Base-by-base conservation (phyloP, 2,888 invertebrate species). In the Ichneumon xanthorius region DNA sequence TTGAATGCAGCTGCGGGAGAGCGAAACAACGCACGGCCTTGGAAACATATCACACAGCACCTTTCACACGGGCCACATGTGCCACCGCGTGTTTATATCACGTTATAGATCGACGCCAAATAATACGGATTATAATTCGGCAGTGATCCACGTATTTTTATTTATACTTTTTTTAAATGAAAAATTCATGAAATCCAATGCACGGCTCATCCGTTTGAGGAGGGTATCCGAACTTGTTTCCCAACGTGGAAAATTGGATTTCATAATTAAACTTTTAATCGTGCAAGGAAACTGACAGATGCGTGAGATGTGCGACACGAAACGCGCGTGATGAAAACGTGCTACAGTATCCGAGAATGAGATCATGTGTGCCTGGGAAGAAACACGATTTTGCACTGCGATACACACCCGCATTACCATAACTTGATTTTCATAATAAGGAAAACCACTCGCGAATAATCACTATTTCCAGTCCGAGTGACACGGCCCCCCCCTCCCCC, bases 401-500 rank as follows among this genome's bases (percentile, higher is more conserved):
- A 82, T 71, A 79, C 26, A 73, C 65, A 40, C 26, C 61, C 30
- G 50, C 48, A 53, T 72, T 58, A 40, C 33, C 70, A 37, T 76
- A 82, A 82, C 48, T 58, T 55, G 71, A 85, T 82, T 85, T 85
- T 76, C 33, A 70, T 67, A 73, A 82, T 82, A 76, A 76, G 58
- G 67, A 65, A 61, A 76, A 58, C 40, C 22, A 50, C 45, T 58
- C 19, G 45, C 45, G n/a, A 65, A 65, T 19, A 53, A 53, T 67
- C 72, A 72, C 50, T 30, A 53, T 55, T 79, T 58, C 7, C 33
- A 11, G 19, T 14, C 19, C 14, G n/a, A 40, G 26, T 5, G 68
- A 26, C 9, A 26, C 45, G 45, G n/a, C 1, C 22, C 7, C 40
- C 0, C 45, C 55, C 1, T 2, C 11, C 16, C 30, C 33, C 16